Conservation (phyloP, 2,797 vertebrate genomes). For the Amazona ochrocephala region DNA sequence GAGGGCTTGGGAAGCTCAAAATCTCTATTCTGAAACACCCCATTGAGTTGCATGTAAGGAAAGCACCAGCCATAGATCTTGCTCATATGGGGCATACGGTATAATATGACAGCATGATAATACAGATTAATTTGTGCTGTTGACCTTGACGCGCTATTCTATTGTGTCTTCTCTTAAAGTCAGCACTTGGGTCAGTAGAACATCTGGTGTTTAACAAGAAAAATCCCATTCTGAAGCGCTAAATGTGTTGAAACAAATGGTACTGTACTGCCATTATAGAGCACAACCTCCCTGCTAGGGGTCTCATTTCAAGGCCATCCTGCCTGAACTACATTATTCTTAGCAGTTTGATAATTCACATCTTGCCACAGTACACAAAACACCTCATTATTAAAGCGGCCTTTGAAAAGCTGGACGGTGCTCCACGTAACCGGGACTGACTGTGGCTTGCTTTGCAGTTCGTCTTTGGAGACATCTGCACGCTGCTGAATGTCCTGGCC, state of each 20-base stretch:
- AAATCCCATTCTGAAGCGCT: constrained; percentile 45
- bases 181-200: constrained; percentile 21
- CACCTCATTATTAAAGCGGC: constrained; percentile 44
- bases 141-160: constrained; percentile 79
- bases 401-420: neutral
- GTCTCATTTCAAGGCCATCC: constrained; percentile 58
- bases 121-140: constrained; percentile 80
- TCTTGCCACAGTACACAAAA: constrained; percentile 48
- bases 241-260: constrained; percentile 68
- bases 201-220: constrained; percentile 38
- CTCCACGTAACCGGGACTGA: neutral
- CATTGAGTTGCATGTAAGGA: neutral
- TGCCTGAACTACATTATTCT: constrained; percentile 45
- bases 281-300: constrained; percentile 51
- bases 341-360: constrained; percentile 25
- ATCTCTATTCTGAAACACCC: neutral
- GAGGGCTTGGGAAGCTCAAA: neutral
- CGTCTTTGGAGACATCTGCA: neutral
- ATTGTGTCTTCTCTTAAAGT: constrained; percentile 75
- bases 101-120: constrained; percentile 81
- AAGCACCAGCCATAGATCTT: constrained; percentile 67
- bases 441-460: neutral
- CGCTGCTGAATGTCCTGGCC: neutral
- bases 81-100: constrained; percentile 71
- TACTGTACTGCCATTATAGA: constrained; percentile 26